A percentile compares a stretch with the other conserved stretches of the same genome.
phyloP scores from a whole-genome alignment of 1,140 invertebrate species.

The Drosophila pruinosa region DNA sequence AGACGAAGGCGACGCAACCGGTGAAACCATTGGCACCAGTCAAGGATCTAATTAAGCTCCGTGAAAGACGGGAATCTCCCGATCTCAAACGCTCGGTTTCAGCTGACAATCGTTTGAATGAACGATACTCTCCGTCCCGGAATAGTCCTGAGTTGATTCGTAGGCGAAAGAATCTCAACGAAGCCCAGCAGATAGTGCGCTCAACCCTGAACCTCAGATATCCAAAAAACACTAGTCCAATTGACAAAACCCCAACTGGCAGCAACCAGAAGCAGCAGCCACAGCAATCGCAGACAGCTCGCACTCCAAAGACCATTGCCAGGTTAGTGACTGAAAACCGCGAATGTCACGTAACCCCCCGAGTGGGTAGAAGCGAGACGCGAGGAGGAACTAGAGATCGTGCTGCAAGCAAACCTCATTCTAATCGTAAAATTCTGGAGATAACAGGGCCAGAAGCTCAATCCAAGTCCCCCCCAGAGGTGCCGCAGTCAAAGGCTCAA shows the following conservation, averaged over 20 bases:
- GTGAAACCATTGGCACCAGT: neutral
- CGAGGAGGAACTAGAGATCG: neutral
- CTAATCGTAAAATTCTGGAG: neutral
- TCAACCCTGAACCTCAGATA: neutral
- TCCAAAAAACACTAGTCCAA: neutral
- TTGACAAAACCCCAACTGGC: neutral
- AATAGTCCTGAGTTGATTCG: neutral
- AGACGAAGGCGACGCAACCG: neutral
- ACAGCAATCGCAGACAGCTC: neutral
- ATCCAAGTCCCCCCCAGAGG: neutral
- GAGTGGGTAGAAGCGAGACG: neutral
- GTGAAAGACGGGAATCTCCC: no score
- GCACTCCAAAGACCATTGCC: neutral
- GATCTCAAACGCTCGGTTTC: neutral
- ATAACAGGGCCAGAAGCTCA: neutral
- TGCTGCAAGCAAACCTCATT: neutral
- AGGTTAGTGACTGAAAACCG: neutral
- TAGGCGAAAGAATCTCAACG: neutral
- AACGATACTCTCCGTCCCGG: neutral
- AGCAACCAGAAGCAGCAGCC: neutral
- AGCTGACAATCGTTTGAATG: neutral
- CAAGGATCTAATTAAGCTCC: neutral
- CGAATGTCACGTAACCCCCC: neutral
- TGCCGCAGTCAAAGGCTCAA: slow-evolving; percentile 7
- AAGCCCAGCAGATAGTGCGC: neutral